Evolutionary conservation across 2,888 invertebrate genomes (phyloP).

Genomic region (Drosophila pseudotakahashii): DNA sequence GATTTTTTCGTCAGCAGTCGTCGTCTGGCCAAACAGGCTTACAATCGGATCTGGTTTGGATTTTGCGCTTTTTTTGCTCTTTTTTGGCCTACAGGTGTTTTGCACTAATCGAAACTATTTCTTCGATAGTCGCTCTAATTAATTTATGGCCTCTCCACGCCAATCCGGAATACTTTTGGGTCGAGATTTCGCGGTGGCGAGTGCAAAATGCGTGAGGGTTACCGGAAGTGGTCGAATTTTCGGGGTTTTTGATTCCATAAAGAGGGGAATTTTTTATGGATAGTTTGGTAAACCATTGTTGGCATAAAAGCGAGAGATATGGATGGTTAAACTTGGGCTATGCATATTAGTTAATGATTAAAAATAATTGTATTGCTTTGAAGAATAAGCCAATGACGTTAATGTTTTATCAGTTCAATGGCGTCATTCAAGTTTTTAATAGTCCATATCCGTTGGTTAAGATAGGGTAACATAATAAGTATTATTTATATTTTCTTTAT

Average conservation of each 20-base stretch:
- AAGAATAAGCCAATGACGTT: neutral
- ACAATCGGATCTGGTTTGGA: conserved; percentile 38
- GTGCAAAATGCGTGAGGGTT: conserved; percentile 10
- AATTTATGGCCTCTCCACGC: conserved; percentile 64
- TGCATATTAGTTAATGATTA: neutral
- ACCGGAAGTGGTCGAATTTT: conserved; percentile 4
- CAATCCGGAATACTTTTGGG: conserved; percentile 39
- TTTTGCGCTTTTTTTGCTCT: conserved; percentile 33
- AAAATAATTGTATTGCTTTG: neutral
- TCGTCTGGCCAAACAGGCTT: conserved; percentile 39
- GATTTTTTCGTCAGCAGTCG: conserved; percentile 4
- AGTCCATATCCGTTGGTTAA: neutral
- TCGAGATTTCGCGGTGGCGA: conserved; percentile 21
- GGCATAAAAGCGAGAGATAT: neutral
- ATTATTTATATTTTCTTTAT: too few relatives aligned
- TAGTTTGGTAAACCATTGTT: neutral
- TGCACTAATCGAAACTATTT: conserved; percentile 72
- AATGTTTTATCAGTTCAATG: neutral
- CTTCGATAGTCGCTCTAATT: conserved; percentile 70
- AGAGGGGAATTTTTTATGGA: neutral
- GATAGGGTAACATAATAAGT: too few relatives aligned
- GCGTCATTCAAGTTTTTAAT: neutral
- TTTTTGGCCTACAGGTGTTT: conserved; percentile 71
- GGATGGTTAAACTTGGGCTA: neutral
- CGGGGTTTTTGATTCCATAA: neutral